These are phyloP conservation scores for Lacanobia oleracea DNA, from an alignment of 2,888 invertebrate genomes.

Conservation along the genomic window DNA sequence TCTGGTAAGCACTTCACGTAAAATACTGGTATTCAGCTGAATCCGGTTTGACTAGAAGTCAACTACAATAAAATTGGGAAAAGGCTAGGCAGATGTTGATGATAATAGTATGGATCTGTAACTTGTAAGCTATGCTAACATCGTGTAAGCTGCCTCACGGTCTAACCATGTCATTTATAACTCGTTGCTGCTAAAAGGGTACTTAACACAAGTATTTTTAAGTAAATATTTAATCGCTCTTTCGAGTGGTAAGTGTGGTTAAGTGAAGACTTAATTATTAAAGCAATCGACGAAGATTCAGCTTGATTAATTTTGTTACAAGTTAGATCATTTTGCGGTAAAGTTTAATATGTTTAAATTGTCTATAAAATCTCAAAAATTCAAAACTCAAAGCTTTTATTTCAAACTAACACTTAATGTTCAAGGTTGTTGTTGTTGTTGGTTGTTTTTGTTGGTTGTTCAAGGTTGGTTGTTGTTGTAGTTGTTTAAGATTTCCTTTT, in stretches of 20 bases:
- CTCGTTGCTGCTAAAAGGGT: constrained; percentile 43
- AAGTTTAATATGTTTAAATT: background rate
- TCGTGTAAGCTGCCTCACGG: constrained; percentile 4
- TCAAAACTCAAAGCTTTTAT: too few relatives aligned
- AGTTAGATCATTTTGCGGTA: background rate
- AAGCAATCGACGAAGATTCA: constrained; percentile 16
- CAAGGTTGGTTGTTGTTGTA: too few relatives aligned
- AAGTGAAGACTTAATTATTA: constrained; percentile 45
- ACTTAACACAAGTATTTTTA: constrained; percentile 54
- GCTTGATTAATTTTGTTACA: constrained; percentile 17
- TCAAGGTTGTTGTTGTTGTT: too few relatives aligned
- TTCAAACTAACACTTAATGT: too few relatives aligned
- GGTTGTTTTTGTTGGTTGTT: too few relatives aligned
- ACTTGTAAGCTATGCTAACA: background rate
- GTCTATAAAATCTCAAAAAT: background rate
- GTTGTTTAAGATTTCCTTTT: too few relatives aligned
- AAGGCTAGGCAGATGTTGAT: too few relatives aligned
- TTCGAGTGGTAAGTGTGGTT: constrained; percentile 35
- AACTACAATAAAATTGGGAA: too few relatives aligned
- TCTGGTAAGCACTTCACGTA: too few relatives aligned
- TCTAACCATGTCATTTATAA: constrained; percentile 31
- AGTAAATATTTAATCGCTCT: constrained; percentile 57
- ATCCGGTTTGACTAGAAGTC: too few relatives aligned
- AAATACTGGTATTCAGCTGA: too few relatives aligned
- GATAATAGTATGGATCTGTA: background rate